Evolutionary conservation across 2,113 vertebrate species (phyloP), one percentile per base, ranked within the genome.

Genomic region (Takifugu flavidus): DNA sequence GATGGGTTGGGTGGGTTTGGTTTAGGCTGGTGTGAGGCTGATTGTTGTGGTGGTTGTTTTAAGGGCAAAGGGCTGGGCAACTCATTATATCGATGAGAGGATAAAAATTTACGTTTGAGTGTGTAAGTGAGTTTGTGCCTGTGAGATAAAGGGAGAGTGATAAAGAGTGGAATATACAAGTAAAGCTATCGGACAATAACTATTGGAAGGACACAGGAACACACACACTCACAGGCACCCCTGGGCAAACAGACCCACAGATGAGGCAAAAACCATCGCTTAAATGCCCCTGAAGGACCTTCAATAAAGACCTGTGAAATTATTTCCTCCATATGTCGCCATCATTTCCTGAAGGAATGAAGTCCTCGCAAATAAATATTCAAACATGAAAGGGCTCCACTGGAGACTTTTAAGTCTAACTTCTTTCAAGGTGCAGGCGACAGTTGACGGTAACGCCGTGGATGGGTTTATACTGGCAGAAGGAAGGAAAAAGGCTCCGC

Each of bases 291-390:
- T 53, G 65, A 74, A 70, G 56, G 46, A 67, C 59, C 64, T 80
- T 80, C 74, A 82, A 64, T 71, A 74, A 79, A 75, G 29, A 20
- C 26, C 58, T 29, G 46, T 70, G 63, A 63, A 79, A 78, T 69
- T 1, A 73, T 72, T 68, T 68, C 53, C 62, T 72, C 75, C 69
- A 70, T 68, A 80, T 75, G 80, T 69, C 34, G 14, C 59, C 50
- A 29, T 57, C 63, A 70, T 27, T 70, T 75, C 60, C 79, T 70
- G 28, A 46, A 75, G 70, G 64, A 77, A 77, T 64, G 70, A 66
- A 69, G 70, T 59, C 49, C 43, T 29, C 6, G 42, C 52, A 60
- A 72, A 78, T 67, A 71, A 78, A 79, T 65, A 77, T 62, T 60
- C 39, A 3, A 5, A 68, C 77, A 71, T 83, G 74, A 75, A 82